Percentiles rank a stretch among this genome's conserved stretches.
Conservation (phyloP, 2,888 invertebrate genomes). For the Monoplex corrugatus region DNA sequence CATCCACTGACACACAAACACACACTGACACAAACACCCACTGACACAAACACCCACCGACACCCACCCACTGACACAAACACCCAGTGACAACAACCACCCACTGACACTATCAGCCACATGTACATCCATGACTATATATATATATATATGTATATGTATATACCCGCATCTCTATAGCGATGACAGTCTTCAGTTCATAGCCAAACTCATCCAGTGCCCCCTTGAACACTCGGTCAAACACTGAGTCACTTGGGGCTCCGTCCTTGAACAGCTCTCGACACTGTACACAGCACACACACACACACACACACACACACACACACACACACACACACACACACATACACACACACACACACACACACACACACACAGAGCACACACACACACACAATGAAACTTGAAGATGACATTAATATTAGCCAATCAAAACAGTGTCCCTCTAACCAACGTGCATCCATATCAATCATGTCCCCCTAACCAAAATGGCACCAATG, state of each 20-base stretch:
- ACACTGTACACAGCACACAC: slow-evolving; percentile 56
- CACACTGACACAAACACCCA: neutral
- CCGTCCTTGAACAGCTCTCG: slow-evolving; percentile 79
- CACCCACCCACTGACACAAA: neutral
- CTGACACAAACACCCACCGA: neutral
- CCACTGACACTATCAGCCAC: too few species aligned
- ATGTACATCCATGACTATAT: too few species aligned
- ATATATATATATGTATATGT: too few species aligned
- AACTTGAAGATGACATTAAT: too few species aligned
- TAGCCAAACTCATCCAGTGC: slow-evolving; percentile 95
- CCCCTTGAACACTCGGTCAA: slow-evolving; percentile 95
- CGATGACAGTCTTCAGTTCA: slow-evolving; percentile 87
- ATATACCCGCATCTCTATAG: slow-evolving; percentile 71
- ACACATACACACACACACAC: neutral
- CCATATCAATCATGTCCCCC: too few species aligned
- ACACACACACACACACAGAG: neutral
- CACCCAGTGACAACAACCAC: neutral
- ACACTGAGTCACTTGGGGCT: slow-evolving; percentile 88
- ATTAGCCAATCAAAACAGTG: too few species aligned
- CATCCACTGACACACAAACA: too few species aligned
- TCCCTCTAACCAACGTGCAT: too few species aligned
- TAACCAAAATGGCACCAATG: too few species aligned
- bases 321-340: neutral
- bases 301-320: neutral
- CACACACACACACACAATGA: too few species aligned